Percentiles rank a stretch among this genome's conserved stretches.
Evolutionary conservation across 2,113 vertebrate species (phyloP).

Genomic region (Nibea albiflora): DNA sequence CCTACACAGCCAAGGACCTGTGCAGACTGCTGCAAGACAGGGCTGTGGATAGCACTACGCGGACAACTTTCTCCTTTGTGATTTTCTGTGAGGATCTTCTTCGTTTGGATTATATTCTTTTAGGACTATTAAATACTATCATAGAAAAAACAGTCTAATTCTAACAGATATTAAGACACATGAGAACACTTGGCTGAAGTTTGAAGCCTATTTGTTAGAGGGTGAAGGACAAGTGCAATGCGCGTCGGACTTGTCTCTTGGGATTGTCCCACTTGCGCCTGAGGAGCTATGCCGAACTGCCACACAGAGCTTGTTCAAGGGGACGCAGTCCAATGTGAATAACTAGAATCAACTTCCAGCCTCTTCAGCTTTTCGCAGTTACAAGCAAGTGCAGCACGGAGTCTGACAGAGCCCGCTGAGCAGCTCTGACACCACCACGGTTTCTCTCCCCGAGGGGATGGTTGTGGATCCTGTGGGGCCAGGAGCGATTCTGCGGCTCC

Average conservation of each 20-base stretch:
- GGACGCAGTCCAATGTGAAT: constrained; percentile 70
- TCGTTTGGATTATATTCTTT: constrained; percentile 74
- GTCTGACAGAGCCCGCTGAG: constrained; percentile 53
- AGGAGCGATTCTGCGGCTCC: constrained; percentile 93
- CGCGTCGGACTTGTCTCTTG: constrained; percentile 69
- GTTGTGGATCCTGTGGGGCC: constrained; percentile 88
- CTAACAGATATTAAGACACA: neutral
- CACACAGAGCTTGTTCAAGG: constrained; percentile 60
- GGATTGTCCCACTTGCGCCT: constrained; percentile 85
- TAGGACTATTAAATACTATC: constrained; percentile 34
- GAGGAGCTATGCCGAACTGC: constrained; percentile 87
- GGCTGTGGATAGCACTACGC: constrained; percentile 67
- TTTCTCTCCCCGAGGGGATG: constrained; percentile 92
- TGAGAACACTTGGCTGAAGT: constrained; percentile 39
- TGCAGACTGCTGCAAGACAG: constrained; percentile 58
- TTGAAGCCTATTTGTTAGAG: constrained; percentile 32
- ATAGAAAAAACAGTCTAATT: constrained; percentile 1
- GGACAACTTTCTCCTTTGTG: constrained; percentile 62
- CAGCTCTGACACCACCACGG: constrained; percentile 75
- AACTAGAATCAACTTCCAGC: constrained; percentile 58
- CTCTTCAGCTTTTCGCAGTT: constrained; percentile 33
- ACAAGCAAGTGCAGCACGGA: constrained; percentile 63
- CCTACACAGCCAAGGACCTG: constrained; percentile 65
- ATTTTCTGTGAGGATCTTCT: constrained; percentile 58
- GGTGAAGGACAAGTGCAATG: constrained; percentile 77